Base-by-base conservation (phyloP, 2,797 vertebrate genomes). In the Cyclopterus lumpus region DNA sequence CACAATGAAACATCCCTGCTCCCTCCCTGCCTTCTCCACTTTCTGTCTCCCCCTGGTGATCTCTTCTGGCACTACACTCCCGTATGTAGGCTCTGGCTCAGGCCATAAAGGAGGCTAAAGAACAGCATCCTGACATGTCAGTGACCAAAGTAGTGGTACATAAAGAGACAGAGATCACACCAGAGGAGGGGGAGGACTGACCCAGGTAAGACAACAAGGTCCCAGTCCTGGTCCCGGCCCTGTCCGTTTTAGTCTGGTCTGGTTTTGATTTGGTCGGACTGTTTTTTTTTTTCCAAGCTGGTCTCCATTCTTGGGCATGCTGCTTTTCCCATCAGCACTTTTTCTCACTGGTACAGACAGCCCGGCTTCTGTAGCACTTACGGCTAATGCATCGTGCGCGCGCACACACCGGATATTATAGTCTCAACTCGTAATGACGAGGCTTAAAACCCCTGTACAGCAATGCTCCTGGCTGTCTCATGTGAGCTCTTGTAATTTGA, bases 71-170 rank as follows among this genome's bases (percentile, higher is more conserved):
- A 83, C 88, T 89, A 84, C 92, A 90, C 85, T 26, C 77, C 86
- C 46, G 57, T 95, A 95, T 75, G 48, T 95, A 99, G 98, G 98
- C 97, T 92, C 96, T 99, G 96, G 98, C 98, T 97, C 97, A 99
- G 96, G 98, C 98, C 96, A 99, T 99, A 96, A 99, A 99, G 96
- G 98, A 99, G 94, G 98, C 97, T 95, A 99, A 99, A 99, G 97
- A 99, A 94, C 98, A 99, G 96, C 97, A 99, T 94, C 98, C 98
- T 95, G 98, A 99, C 96, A 99, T 99, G 98, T 98, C 97, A 95
- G 98, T 99, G 96, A 99, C 97, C 97, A 99, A 99, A 96, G 98
- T 99, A 97, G 98, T 99, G 96, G 98, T 99, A 93, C 98, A 99
- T 96, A 99, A 99, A 98, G 98, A 99, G 93, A 98, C 97, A 94